phyloP scores from a whole-genome alignment of 2,888 invertebrate genomes.

The Sarcophaga carnaria region DNA sequence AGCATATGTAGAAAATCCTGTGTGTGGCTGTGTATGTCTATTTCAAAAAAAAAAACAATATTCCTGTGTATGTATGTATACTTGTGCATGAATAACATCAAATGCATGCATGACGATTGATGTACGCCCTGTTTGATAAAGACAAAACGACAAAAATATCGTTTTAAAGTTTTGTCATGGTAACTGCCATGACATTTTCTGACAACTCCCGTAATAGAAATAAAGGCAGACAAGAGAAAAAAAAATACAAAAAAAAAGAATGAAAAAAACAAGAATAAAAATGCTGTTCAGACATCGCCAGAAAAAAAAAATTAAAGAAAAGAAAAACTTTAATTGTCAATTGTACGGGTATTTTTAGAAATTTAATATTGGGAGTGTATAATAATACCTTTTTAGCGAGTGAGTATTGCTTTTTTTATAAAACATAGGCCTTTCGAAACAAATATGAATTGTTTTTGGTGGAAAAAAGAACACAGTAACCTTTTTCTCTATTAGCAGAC shows the following conservation, averaged over 20 bases:
- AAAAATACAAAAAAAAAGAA: neutral
- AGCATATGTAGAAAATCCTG: slow-evolving; percentile 6
- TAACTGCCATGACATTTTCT: slow-evolving; percentile 59
- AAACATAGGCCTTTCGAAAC: too few relatives aligned
- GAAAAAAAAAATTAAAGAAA: too few relatives aligned
- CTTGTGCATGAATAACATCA: slow-evolving; percentile 32
- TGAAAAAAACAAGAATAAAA: too few relatives aligned
- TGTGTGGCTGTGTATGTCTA: slow-evolving; percentile 20
- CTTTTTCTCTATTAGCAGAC: too few relatives aligned
- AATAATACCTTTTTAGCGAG: too few relatives aligned
- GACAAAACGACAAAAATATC: slow-evolving; percentile 46
- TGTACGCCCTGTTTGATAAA: slow-evolving; percentile 68
- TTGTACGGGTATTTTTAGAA: too few relatives aligned
- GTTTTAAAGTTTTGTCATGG: slow-evolving; percentile 44
- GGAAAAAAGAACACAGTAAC: too few relatives aligned
- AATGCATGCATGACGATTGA: slow-evolving; percentile 63
- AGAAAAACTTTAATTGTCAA: too few relatives aligned
- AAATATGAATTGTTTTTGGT: too few relatives aligned
- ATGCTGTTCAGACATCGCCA: too few relatives aligned
- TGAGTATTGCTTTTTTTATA: too few relatives aligned
- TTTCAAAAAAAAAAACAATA: neutral
- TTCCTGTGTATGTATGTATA: neutral
- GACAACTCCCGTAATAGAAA: slow-evolving; percentile 52
- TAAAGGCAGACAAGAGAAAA: slow-evolving; percentile 6
- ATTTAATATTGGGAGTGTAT: too few relatives aligned